These are phyloP conservation scores for Myotis myotis DNA, from an alignment of 2,797 vertebrate genomes.

Conservation along the genomic window DNA sequence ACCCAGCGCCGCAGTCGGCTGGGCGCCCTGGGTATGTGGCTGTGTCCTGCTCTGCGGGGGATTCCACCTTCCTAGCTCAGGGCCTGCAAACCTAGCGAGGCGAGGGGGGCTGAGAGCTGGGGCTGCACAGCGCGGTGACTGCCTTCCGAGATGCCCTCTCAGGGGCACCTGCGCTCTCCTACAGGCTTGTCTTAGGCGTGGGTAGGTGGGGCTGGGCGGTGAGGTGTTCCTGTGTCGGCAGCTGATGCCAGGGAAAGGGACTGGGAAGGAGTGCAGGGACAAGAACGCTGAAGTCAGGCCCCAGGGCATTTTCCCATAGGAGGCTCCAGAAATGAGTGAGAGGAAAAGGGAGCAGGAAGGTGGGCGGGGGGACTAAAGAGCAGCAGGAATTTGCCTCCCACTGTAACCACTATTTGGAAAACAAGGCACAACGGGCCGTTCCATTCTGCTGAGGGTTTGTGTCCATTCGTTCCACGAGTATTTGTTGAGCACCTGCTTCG, in stretches of 20 bases:
- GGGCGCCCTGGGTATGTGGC: not conserved
- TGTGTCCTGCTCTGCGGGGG: not conserved
- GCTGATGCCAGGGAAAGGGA: not conserved
- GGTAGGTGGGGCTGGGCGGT: not conserved
- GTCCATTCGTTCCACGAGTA: not conserved
- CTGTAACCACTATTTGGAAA: not conserved
- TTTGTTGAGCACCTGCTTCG: not conserved
- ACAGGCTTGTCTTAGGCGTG: not conserved
- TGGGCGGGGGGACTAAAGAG: too few relatives aligned
- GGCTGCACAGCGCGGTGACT: not conserved
- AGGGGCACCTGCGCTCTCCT: not conserved
- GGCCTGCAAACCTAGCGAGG: not conserved
- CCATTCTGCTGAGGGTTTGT: not conserved
- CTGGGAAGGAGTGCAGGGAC: too few relatives aligned
- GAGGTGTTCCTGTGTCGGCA: not conserved
- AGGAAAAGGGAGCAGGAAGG: not conserved
- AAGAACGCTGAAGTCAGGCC: not conserved
- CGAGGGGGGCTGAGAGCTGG: not conserved
- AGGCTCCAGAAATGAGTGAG: not conserved
- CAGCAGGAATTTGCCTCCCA: not conserved
- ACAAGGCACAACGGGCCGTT: accelerated
- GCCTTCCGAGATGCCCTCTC: not conserved
- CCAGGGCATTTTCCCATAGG: not conserved
- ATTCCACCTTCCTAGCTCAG: not conserved
- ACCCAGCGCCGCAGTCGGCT: not conserved